Evolutionary conservation across 2,888 invertebrate species (phyloP).

Genomic region (Ethmia dodecea): DNA sequence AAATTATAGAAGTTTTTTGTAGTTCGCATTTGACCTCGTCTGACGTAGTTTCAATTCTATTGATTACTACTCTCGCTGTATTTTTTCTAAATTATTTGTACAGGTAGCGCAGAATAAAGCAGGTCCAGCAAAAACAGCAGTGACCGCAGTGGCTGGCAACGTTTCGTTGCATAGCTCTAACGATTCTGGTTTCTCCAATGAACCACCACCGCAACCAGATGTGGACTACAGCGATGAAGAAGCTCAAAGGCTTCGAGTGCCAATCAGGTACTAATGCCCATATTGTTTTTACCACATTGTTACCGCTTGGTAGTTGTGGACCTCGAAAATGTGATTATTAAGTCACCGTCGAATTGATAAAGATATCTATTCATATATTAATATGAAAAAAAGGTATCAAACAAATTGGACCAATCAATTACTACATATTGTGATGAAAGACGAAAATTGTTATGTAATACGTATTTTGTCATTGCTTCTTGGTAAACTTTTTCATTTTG

Average conservation of each 20-base stretch:
- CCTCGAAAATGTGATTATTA: too few species aligned
- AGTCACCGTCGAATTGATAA: too few species aligned
- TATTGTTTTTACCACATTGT: too few species aligned
- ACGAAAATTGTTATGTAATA: too few species aligned
- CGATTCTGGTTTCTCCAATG: constrained; percentile 94
- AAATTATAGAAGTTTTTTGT: too few species aligned
- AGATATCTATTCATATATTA: too few species aligned
- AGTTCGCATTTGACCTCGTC: neutral
- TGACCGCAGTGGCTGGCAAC: constrained; percentile 79
- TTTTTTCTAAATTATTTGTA: constrained; percentile 1
- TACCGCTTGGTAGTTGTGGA: too few species aligned
- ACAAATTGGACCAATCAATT: too few species aligned
- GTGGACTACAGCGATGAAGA: constrained; percentile 95
- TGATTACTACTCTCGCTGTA: neutral
- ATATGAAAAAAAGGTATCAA: too few species aligned
- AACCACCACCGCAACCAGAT: constrained; percentile 91
- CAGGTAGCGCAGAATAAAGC: constrained; percentile 65
- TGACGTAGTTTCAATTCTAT: neutral
- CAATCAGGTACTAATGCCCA: constrained; percentile 80
- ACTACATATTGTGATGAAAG: too few species aligned
- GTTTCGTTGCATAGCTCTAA: constrained; percentile 93
- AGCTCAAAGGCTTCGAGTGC: constrained; percentile 79
- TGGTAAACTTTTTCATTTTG: too few species aligned
- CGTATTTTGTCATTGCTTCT: too few species aligned
- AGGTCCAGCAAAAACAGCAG: constrained; percentile 65